A percentile compares a stretch with the other conserved stretches of the same genome.
Evolutionary conservation across 1,140 invertebrate genomes (phyloP).

Genomic region (Triops longicaudatus): DNA sequence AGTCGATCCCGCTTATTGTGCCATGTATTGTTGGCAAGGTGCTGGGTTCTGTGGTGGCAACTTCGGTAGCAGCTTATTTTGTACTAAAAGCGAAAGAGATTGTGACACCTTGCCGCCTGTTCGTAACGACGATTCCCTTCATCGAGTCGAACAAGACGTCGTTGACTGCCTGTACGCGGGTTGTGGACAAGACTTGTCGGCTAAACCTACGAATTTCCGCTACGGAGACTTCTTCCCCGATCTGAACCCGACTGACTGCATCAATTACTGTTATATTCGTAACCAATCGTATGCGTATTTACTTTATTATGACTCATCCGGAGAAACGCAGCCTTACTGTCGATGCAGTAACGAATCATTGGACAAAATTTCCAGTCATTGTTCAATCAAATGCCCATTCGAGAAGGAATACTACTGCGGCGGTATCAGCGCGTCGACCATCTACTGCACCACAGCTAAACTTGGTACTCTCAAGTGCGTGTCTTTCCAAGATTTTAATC

Average conservation of each 20-base stretch:
- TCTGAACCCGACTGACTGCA: constrained; percentile 18
- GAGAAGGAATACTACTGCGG: not conserved
- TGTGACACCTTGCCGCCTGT: not conserved
- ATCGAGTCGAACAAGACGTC: not conserved
- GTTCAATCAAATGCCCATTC: not conserved
- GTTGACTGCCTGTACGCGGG: not conserved
- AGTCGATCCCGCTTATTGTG: not conserved
- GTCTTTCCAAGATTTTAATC: not conserved
- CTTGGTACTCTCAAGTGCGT: not conserved
- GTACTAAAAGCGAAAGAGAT: not conserved
- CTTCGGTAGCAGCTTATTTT: constrained; percentile 6
- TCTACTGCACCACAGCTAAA: not conserved
- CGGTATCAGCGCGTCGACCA: not conserved
- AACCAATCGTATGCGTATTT: constrained; percentile 19
- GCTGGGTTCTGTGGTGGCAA: constrained; percentile 11
- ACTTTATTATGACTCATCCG: not conserved
- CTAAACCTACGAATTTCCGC: not conserved
- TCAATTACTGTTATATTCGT: not conserved
- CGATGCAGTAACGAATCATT: not conserved
- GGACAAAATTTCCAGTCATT: not conserved
- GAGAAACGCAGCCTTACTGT: not conserved
- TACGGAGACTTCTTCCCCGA: constrained; percentile 18
- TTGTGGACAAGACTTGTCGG: not conserved
- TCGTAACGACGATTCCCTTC: not conserved
- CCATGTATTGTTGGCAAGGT: not conserved